Evolutionary conservation across 1,140 invertebrate genomes (phyloP).

Genomic region (Nephotettix cincticeps): DNA sequence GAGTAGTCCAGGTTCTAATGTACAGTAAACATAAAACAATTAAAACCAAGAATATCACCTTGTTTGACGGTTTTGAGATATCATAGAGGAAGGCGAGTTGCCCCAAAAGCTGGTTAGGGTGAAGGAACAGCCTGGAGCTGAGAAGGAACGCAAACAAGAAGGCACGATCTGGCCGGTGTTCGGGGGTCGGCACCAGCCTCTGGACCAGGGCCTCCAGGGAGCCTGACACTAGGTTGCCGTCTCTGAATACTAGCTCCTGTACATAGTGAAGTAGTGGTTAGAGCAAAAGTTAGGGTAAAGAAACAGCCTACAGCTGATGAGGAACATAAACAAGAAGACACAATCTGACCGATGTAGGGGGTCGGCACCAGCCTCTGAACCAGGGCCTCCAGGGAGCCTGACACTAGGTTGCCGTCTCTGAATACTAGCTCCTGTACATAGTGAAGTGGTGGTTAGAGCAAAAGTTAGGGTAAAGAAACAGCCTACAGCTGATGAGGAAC

Average conservation of each 20-base stretch:
- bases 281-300: too few relatives aligned
- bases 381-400: conserved; percentile 81
- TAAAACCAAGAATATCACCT: too few relatives aligned
- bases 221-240: conserved; percentile 85
- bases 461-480: too few relatives aligned
- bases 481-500: too few relatives aligned
- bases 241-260: conserved; percentile 77
- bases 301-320: conserved; percentile 90
- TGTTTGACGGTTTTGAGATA: conserved; percentile 57
- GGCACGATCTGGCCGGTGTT: conserved; percentile 84
- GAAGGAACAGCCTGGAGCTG: conserved; percentile 88
- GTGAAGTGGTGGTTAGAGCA: too few relatives aligned
- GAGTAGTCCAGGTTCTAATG: too few relatives aligned
- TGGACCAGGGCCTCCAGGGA: conserved; percentile 83
- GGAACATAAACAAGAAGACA: conserved; percentile 90
- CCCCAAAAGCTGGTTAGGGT: conserved; percentile 86
- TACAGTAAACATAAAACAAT: too few relatives aligned
- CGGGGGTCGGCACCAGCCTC: conserved; percentile 86
- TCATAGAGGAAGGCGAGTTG: conserved; percentile 72
- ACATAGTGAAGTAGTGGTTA: too few relatives aligned
- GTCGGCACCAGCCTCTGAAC: conserved; percentile 91
- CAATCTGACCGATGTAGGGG: conserved; percentile 85
- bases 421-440: conserved; percentile 75
- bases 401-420: conserved; percentile 83
- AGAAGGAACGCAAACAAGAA: conserved; percentile 94